Evolutionary conservation across 1,140 invertebrate genomes (phyloP), one percentile per base, ranked within the genome.

Genomic region (Sycobia sp.): DNA sequence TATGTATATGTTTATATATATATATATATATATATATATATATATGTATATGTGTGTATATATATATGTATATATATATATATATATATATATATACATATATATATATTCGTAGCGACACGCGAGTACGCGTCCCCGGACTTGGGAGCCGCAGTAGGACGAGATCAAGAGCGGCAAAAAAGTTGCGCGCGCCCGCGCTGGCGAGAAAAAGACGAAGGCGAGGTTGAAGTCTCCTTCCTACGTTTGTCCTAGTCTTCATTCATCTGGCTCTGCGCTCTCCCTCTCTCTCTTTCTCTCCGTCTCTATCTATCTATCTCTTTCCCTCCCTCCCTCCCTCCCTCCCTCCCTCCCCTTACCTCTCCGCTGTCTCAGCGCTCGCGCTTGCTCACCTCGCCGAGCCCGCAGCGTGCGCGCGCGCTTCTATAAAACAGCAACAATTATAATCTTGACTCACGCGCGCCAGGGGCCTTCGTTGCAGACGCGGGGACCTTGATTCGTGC

Each of bases 361-460:
- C n/a, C n/a, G n/a, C n/a, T n/a, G n/a, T n/a, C n/a, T n/a, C n/a
- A n/a, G n/a, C n/a, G n/a, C 13, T 13, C 22, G 34, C 2, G 49
- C 49, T 36, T 13, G 59, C 29, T 62, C 34, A 62, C 60, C 60
- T 62, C 50, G 51, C 23, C 32, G 29, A 27, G n/a, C 18, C 13
- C 34, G 32, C 13, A 34, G 20, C 14, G 36, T 18, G 23, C 44
- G 23, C 36, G 13, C 25, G 10, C 49, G 61, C 62, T 56, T 63
- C 54, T 51, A 60, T 69, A 60, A 59, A 69, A 69, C 66, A 72
- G 67, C 58, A 67, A 70, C 68, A 73, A 74, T 73, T 71, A 75
- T 74, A 71, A 72, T 68, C 65, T 76, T 77, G 76, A 77, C 70
- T 77, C 73, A 77, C 70, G 63, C 65, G n/a, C n/a, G n/a, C n/a